phyloP scores from a whole-genome alignment of 2,113 vertebrate genomes.

The Probosciger aterrimus region DNA sequence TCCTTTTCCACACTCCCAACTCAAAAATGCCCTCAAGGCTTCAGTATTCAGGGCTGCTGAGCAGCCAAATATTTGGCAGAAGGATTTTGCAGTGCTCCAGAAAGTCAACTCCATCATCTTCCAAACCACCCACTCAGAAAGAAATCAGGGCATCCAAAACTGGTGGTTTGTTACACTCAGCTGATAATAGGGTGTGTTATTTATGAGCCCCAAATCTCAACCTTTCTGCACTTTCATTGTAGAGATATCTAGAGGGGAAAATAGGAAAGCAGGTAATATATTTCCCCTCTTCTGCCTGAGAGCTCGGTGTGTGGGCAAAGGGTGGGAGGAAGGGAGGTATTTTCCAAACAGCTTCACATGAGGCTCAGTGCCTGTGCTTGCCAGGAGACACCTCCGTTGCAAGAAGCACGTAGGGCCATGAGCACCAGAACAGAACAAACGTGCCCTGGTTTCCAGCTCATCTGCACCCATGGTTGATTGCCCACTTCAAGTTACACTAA shows the following conservation, averaged over 20 bases:
- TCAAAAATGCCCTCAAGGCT: conserved; percentile 33
- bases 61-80: not conserved
- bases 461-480: accelerated
- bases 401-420: not conserved
- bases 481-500: accelerated
- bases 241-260: conserved; percentile 14
- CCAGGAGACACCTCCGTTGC: not conserved
- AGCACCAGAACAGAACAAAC: accelerated
- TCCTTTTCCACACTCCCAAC: conserved; percentile 48
- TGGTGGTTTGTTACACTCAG: conserved; percentile 19
- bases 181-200: conserved; percentile 31
- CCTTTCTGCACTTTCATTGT: not conserved
- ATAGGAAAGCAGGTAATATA: not conserved
- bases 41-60: conserved; percentile 43
- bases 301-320: not conserved
- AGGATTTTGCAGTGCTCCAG: not conserved
- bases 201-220: conserved; percentile 14
- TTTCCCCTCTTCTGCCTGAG: not conserved
- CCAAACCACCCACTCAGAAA: conserved; percentile 43
- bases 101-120: conserved; percentile 20
- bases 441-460: not conserved
- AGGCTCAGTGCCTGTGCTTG: not conserved
- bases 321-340: not conserved
- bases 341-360: not conserved
- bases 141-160: conserved; percentile 60